Percentiles rank a stretch among this genome's conserved stretches.
These are phyloP conservation scores for Bombyx huttoni DNA, from an alignment of 2,888 invertebrate species.

Conservation along the genomic window DNA sequence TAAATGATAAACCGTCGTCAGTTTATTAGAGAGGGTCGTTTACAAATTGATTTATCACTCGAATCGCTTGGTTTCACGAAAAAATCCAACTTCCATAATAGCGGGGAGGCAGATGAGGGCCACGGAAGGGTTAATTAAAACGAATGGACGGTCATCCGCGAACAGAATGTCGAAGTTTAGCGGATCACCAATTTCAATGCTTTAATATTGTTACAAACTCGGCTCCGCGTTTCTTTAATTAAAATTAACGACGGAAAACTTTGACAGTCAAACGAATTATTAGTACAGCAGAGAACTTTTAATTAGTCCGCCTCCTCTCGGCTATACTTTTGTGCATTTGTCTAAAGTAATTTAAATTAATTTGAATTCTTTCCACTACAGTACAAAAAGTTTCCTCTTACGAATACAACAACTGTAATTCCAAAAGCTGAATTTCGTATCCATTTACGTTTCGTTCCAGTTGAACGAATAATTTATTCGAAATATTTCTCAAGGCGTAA, in stretches of 20 bases:
- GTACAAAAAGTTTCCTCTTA: slow-evolving; percentile 14
- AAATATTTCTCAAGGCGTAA: slow-evolving; percentile 6
- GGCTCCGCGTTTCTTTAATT: slow-evolving; percentile 68
- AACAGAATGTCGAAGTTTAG: slow-evolving; percentile 64
- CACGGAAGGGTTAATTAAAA: slow-evolving; percentile 65
- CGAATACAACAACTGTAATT: slow-evolving; percentile 8
- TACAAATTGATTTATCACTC: slow-evolving; percentile 45
- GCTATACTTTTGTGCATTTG: slow-evolving; percentile 66
- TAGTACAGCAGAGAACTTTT: slow-evolving; percentile 69
- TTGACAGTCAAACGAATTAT: slow-evolving; percentile 72
- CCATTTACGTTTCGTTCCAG: slow-evolving; percentile 24
- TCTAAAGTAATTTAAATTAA: slow-evolving; percentile 58
- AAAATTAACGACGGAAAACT: slow-evolving; percentile 72
- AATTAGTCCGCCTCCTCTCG: slow-evolving; percentile 65
- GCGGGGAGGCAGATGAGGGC: slow-evolving; percentile 38
- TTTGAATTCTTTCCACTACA: slow-evolving; percentile 43
- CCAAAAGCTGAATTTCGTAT: slow-evolving; percentile 9
- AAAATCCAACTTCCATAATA: slow-evolving; percentile 45
- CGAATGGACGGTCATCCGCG: slow-evolving; percentile 64
- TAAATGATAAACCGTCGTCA: not conserved
- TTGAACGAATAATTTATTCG: not conserved
- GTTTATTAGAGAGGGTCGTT: not conserved
- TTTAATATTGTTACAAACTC: slow-evolving; percentile 70
- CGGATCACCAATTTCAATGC: slow-evolving; percentile 70
- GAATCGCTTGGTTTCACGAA: slow-evolving; percentile 28